Conservation (phyloP, 1,140 invertebrate species). For the Macrotrachela quadricornifera region DNA sequence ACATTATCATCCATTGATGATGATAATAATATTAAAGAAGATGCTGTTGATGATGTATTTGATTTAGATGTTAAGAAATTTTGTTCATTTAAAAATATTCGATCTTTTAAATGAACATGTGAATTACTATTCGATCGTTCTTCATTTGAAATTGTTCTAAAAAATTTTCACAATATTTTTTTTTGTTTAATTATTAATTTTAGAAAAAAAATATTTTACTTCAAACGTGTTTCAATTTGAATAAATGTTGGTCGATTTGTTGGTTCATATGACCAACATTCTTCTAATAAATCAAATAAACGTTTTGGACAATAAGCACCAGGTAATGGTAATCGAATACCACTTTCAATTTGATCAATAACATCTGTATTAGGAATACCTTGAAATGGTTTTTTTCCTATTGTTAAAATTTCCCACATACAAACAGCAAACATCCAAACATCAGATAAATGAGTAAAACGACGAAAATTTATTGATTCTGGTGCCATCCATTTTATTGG, state of each 20-base stretch:
- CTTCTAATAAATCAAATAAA: constrained; percentile 77
- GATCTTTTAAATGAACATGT: no score
- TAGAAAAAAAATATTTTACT: not conserved
- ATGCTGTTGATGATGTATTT: no score
- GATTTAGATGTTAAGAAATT: no score
- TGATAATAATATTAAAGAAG: no score
- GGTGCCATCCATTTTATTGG: constrained; percentile 99
- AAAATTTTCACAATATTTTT: no score
- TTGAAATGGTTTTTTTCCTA: constrained; percentile 83
- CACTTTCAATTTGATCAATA: constrained; percentile 79
- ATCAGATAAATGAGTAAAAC: constrained; percentile 87
- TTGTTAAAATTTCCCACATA: constrained; percentile 95
- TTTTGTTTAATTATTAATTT: not conserved
- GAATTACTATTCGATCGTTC: no score
- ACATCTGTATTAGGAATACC: constrained; percentile 95
- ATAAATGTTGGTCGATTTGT: not conserved
- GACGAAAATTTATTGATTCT: constrained; percentile 86
- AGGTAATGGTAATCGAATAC: constrained; percentile 66
- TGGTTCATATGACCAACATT: constrained; percentile 67
- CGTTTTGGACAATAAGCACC: constrained; percentile 58
- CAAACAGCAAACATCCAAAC: constrained; percentile 99
- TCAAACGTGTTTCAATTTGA: not conserved
- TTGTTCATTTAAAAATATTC: no score
- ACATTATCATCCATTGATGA: no score
- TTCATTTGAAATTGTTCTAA: no score